Percentiles rank a stretch among this genome's conserved stretches.
Conservation (phyloP, 1,140 invertebrate genomes). For the Nebria ingens region DNA sequence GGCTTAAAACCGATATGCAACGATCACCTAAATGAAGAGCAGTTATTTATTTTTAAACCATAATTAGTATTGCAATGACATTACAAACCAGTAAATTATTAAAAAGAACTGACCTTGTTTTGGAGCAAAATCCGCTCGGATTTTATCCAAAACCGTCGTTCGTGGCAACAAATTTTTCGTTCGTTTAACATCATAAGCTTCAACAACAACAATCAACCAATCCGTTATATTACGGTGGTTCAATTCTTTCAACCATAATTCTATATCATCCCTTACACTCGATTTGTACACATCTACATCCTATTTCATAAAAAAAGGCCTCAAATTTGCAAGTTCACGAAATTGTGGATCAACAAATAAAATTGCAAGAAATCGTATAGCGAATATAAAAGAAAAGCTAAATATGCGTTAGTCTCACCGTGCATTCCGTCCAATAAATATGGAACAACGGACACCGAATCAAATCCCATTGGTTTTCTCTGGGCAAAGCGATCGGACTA, state of each 20-base stretch:
- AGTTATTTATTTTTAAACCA: constrained; percentile 14
- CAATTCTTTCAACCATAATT: constrained; percentile 73
- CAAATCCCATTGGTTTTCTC: constrained; percentile 56
- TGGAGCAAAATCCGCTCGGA: constrained; percentile 83
- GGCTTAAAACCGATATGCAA: constrained; percentile 84
- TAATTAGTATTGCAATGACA: constrained; percentile 1
- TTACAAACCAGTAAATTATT: too few species aligned
- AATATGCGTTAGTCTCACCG: constrained; percentile 45
- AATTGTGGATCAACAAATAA: too few species aligned
- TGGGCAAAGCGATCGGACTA: constrained; percentile 55
- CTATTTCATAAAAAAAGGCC: too few species aligned
- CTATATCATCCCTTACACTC: constrained; percentile 75
- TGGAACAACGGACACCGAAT: constrained; percentile 84
- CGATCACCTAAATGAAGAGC: constrained; percentile 43
- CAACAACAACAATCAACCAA: constrained; percentile 90
- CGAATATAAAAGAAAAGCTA: constrained; percentile 14
- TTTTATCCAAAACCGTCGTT: constrained; percentile 89
- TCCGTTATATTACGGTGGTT: constrained; percentile 66
- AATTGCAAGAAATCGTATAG: constrained; percentile 13
- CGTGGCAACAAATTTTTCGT: constrained; percentile 85
- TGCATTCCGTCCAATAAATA: constrained; percentile 91
- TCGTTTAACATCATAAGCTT: constrained; percentile 83
- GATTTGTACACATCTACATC: constrained; percentile 87
- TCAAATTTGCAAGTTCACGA: constrained; percentile 24
- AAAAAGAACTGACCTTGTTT: constrained; percentile 59